Conservation (phyloP, 1,140 invertebrate species). For the Tetranychus urticae region DNA sequence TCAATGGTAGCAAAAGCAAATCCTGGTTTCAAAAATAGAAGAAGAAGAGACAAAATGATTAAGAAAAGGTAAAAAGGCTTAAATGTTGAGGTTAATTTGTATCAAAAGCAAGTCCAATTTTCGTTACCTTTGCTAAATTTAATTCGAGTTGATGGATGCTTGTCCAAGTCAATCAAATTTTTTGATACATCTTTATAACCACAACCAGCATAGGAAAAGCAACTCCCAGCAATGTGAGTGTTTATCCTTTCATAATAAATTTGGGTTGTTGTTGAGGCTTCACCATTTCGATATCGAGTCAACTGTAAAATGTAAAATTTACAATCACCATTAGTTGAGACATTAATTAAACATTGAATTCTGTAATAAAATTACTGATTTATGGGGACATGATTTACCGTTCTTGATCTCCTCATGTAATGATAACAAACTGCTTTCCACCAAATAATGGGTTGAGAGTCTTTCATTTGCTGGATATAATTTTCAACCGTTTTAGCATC, state of each 20-base stretch:
- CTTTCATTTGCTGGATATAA: constrained; percentile 38
- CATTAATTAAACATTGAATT: neutral
- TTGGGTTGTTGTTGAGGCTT: constrained; percentile 15
- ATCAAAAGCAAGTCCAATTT: neutral
- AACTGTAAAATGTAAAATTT: constrained; percentile 23
- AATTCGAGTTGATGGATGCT: constrained; percentile 14
- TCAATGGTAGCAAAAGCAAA: constrained; percentile 16
- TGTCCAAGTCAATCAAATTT: constrained; percentile 34
- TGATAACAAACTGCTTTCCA: constrained; percentile 73
- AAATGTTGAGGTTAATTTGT: neutral
- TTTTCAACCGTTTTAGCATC: constrained; percentile 32
- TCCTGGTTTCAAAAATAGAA: constrained; percentile 1
- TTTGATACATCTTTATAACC: constrained; percentile 56
- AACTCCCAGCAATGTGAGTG: constrained; percentile 46
- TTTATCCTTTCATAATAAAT: constrained; percentile 65
- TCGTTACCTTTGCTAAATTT: constrained; percentile 20
- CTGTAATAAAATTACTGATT: neutral
- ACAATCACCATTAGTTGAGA: neutral
- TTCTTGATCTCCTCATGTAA: constrained; percentile 47
- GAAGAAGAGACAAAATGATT: neutral
- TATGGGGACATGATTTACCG: constrained; percentile 16
- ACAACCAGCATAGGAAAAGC: constrained; percentile 34
- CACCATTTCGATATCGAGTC: constrained; percentile 48
- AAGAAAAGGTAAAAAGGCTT: too few species aligned
- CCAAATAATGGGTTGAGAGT: constrained; percentile 53